Base-by-base conservation (phyloP, 2,797 vertebrate species). In the Chaetophractus vellerosus region DNA sequence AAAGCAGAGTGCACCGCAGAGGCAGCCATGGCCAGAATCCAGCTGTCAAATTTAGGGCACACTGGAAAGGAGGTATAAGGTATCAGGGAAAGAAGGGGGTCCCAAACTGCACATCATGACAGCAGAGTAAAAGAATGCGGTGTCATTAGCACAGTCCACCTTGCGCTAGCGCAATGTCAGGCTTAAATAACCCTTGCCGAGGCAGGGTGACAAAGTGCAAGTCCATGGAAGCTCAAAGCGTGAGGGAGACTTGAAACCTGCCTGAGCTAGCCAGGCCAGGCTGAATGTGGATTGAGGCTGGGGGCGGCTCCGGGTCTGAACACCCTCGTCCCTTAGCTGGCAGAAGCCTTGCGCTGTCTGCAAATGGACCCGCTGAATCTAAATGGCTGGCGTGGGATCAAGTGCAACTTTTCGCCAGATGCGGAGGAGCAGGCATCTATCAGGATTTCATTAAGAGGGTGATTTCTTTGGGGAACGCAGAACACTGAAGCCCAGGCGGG, bases 281-380 rank as follows among this genome's bases (percentile, higher is more conserved):
- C 15, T 57, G 31, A n/a, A 1, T 0, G 4, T 6, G 24, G 69
- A 10, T 2, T 7, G 50, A 68, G 33, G 31, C 6, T 0, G 8
- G 64, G 38, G 14, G 18, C 15, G 26, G 61, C 72, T 31, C 36
- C 0, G 31, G 0, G 9, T 5, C 19, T 11, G 72, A 15, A 48
- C 18, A 36, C 7, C 0, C 0, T 0, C 0, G 19, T 2, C 45
- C 2, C 28, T 6, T 0, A 4, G 15, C 23, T 26, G 45, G 26
- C 3, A 26, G 9, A 59, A 61, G 6, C 4, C 0, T 57, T 23
- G 36, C 15, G 52, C 59, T 15, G 0, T 69, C 50, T 9, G 24
- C 19, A 31, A 2, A 33, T 0, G 11, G 50, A 38, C 64, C 18
- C 15, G 1, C 55, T 2, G 33, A 6, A 18, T 41, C 12, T 6